A percentile compares a stretch with the other conserved stretches of the same genome.
Conservation (phyloP, 2,113 vertebrate species). For the Poeciliopsis turrubarensis region DNA sequence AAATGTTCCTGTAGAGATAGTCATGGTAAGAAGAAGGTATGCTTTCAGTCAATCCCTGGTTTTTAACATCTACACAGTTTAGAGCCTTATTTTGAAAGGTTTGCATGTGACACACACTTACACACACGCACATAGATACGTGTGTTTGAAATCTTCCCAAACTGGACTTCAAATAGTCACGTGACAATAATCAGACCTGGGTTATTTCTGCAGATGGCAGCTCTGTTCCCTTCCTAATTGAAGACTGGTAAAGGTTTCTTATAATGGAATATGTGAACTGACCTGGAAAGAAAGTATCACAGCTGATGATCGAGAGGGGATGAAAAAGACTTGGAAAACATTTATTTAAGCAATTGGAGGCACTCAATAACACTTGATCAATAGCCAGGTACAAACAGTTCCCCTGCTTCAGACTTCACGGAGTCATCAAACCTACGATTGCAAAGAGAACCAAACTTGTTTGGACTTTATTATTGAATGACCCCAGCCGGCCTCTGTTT, state of each 20-base stretch:
- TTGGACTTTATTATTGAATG: conserved; percentile 48
- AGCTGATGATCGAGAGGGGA: conserved; percentile 25
- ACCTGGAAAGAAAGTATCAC: conserved; percentile 27
- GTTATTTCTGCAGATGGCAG: neutral
- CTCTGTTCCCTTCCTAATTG: conserved; percentile 6
- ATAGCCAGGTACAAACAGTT: conserved; percentile 14
- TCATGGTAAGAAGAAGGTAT: too few species aligned
- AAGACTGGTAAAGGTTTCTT: conserved; percentile 8
- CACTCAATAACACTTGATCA: conserved; percentile 35
- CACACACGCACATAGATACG: too few species aligned
- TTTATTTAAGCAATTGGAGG: conserved; percentile 34
- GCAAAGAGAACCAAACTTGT: conserved; percentile 19
- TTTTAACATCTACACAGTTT: too few species aligned
- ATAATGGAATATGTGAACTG: conserved; percentile 31
- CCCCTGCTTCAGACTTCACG: conserved; percentile 9
- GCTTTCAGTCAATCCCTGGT: too few species aligned
- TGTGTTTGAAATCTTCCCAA: neutral
- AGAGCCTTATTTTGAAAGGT: too few species aligned
- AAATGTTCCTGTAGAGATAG: too few species aligned
- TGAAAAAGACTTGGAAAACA: conserved; percentile 28
- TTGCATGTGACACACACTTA: too few species aligned
- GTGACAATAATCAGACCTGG: conserved; percentile 13
- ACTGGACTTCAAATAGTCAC: neutral
- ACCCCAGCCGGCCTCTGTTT: conserved; percentile 17
- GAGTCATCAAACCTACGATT: conserved; percentile 18